Conservation (phyloP, 2,797 vertebrate genomes). For the Steatocranus sp. region DNA sequence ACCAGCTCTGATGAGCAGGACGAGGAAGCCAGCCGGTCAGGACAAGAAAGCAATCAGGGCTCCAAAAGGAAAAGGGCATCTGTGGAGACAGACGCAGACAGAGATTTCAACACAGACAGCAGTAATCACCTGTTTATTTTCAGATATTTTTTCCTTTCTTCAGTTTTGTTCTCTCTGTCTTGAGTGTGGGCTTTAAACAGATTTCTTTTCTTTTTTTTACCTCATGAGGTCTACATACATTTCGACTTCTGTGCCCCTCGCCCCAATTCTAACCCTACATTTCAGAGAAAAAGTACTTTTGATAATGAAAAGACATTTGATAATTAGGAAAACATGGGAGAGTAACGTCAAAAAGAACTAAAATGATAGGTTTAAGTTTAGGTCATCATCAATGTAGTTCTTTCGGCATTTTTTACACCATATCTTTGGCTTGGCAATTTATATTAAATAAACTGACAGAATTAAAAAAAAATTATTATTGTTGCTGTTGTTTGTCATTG, state of each 20-base stretch:
- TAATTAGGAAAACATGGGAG: neutral
- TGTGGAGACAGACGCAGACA: slow-evolving; percentile 20
- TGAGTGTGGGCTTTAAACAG: neutral
- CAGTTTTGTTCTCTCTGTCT: neutral
- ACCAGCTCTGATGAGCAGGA: slow-evolving; percentile 44
- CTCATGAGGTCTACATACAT: neutral
- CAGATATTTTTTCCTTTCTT: neutral
- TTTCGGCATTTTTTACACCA: neutral
- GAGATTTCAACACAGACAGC: slow-evolving; percentile 37
- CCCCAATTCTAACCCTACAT: neutral
- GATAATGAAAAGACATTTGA: neutral
- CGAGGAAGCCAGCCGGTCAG: neutral
- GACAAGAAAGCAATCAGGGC: neutral
- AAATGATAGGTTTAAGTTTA: neutral
- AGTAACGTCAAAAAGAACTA: neutral
- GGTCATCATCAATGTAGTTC: neutral
- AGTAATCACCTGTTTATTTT: slow-evolving; percentile 14
- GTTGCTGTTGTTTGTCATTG: neutral
- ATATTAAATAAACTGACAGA: neutral
- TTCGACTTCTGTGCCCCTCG: neutral
- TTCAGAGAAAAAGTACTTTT: neutral
- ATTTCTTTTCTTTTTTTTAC: neutral
- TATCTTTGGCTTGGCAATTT: neutral
- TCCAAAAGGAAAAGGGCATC: slow-evolving; percentile 51
- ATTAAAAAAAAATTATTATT: neutral